Base-by-base conservation (phyloP, 2,797 vertebrate genomes). In the Hoplostethus mediterraneus region DNA sequence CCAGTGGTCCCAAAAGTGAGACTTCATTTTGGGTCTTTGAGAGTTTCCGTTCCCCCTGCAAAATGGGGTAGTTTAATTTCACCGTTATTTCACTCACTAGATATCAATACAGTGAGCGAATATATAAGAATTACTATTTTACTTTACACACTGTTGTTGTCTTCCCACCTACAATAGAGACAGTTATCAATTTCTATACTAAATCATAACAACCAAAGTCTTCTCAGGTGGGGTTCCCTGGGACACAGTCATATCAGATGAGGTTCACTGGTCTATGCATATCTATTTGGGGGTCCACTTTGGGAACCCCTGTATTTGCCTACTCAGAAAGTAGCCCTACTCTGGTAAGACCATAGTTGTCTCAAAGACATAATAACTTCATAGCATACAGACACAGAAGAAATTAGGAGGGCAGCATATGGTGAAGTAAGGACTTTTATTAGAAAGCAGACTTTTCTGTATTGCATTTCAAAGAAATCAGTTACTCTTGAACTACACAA, bases 341-440 rank as follows among this genome's bases (percentile, higher is more conserved):
- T 53, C 2, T 17, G 42, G 6, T 17, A 54, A 54, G 2, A 14
- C 16, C 4, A 75, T 6, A 25, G 0, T 25, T 21, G 6, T 67
- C 28, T 71, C 44, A 40, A 57, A 64, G 17, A 63, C 16, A 74
- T 2, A 49, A 33, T 6, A 36, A 36, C 28, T 28, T 28, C 28
- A 42, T 11, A 28, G 61, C 12, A 14, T 51, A 44, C 8, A 61
- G 25, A 75, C n/a, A 49, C 5, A 82, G 36, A 79, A 58, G 16
- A 47, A 54, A 68, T 28, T 44, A 56, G 4, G 36, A 53, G 21
- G 44, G 10, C 65, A 61, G 16, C 62, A 2, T 76, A 75, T 89
- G 89, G 89, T 95, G 92, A 93, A 93, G 92, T 92, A 89, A 93
- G 81, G 87, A 89, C 67, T 93, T 95, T 95, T 95, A 95, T 95